These are phyloP conservation scores for Lithobates sylvaticus DNA, from an alignment of 2,797 vertebrate species.

Conservation along the genomic window DNA sequence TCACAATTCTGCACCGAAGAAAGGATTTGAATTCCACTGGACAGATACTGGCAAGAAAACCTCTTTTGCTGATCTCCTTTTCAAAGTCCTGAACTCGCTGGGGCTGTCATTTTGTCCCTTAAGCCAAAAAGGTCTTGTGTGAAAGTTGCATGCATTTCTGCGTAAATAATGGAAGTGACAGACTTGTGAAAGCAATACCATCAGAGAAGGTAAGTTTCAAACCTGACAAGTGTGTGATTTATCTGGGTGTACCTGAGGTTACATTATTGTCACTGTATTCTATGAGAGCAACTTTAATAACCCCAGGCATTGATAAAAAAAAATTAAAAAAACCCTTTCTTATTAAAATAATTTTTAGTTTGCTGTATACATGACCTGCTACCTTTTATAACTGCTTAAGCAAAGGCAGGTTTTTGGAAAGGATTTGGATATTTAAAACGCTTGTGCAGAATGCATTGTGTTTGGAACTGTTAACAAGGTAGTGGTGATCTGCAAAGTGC, in stretches of 20 bases:
- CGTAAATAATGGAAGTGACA: constrained; percentile 74
- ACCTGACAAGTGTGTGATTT: constrained; percentile 29
- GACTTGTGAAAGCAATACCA: constrained; percentile 73
- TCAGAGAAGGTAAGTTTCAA: constrained; percentile 80
- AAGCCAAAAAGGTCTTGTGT: constrained; percentile 61
- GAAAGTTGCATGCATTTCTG: constrained; percentile 84
- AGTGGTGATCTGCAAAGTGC: background rate
- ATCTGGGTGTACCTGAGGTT: constrained; percentile 6
- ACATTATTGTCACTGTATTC: constrained; percentile 6
- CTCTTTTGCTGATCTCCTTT: constrained; percentile 54
- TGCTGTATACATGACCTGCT: background rate
- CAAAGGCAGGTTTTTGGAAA: background rate
- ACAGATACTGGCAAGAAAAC: constrained; percentile 69
- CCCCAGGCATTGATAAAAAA: background rate
- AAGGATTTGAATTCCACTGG: constrained; percentile 73
- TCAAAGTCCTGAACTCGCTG: constrained; percentile 66
- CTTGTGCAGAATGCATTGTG: background rate
- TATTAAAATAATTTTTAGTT: background rate
- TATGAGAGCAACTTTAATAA: constrained; percentile 21
- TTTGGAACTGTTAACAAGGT: background rate
- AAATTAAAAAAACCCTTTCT: background rate
- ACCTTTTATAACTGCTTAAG: background rate
- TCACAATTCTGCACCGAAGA: constrained; percentile 76
- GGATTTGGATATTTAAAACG: background rate
- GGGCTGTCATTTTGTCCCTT: constrained; percentile 64